These are phyloP conservation scores for Apocheima hispidaria DNA, from an alignment of 2,888 invertebrate species.

Conservation along the genomic window DNA sequence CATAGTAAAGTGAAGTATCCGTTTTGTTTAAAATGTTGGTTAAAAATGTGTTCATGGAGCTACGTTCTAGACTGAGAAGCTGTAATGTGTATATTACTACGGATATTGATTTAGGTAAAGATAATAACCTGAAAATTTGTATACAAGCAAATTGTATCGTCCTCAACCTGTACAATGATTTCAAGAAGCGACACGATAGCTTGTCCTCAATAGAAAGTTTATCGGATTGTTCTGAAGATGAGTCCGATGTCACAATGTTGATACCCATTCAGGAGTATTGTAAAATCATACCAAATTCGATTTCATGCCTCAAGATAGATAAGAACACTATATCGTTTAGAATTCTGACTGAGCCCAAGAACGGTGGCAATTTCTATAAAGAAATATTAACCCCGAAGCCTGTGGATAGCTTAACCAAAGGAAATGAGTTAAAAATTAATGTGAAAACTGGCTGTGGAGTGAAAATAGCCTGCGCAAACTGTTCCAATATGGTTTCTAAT, in stretches of 20 bases:
- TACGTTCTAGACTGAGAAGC: conserved; percentile 86
- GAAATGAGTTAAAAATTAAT: conserved; percentile 63
- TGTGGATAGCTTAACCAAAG: conserved; percentile 46
- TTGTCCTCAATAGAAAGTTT: conserved; percentile 80
- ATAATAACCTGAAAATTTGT: conserved; percentile 78
- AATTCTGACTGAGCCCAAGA: conserved; percentile 77
- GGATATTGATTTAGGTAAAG: conserved; percentile 72
- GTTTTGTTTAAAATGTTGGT: conserved; percentile 71
- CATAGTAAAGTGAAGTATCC: conserved; percentile 31
- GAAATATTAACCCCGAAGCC: conserved; percentile 62
- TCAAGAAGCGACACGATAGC: conserved; percentile 69
- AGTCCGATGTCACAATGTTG: conserved; percentile 63
- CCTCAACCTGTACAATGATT: conserved; percentile 71
- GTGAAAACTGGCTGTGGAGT: conserved; percentile 61
- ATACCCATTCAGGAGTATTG: conserved; percentile 77
- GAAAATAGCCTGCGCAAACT: conserved; percentile 73
- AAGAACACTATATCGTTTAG: conserved; percentile 79
- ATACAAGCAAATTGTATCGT: conserved; percentile 79
- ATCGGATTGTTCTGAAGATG: conserved; percentile 79
- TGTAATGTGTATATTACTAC: conserved; percentile 87
- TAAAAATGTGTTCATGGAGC: conserved; percentile 85
- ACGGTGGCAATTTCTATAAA: conserved; percentile 79
- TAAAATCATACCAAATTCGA: conserved; percentile 79
- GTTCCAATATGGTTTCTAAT: conserved; percentile 78
- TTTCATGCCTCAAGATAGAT: conserved; percentile 81